Evolutionary conservation across 2,113 vertebrate genomes (phyloP).

Genomic region (Rhinichthys klamathensis): DNA sequence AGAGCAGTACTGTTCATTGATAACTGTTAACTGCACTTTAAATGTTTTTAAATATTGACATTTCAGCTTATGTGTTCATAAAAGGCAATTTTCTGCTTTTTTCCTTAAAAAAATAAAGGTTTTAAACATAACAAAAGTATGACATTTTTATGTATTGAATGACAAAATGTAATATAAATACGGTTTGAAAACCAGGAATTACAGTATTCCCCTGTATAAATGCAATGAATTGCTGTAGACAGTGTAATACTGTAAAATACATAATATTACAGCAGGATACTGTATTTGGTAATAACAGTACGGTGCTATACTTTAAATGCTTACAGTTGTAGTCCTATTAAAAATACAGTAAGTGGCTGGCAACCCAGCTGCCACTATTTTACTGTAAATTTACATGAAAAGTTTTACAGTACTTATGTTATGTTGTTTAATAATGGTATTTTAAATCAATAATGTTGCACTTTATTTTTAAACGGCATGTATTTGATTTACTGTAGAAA

Average conservation of each 20-base stretch:
- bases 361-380: background rate
- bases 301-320: background rate
- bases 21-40: background rate
- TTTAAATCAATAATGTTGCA: background rate
- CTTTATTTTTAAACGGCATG: background rate
- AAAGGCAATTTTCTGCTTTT: background rate
- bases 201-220: background rate
- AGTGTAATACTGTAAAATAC: background rate
- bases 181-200: background rate
- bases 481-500: background rate
- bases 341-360: background rate
- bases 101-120: background rate
- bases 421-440: background rate
- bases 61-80: background rate
- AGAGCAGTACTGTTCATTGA: background rate
- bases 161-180: background rate
- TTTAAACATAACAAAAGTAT: background rate
- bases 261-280: background rate
- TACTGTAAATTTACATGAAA: no score
- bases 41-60: background rate
- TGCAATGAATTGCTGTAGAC: background rate
- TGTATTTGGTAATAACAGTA: background rate
- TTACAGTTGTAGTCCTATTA: background rate
- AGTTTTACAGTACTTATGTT: background rate
- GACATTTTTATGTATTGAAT: background rate